phyloP scores from a whole-genome alignment of 2,888 invertebrate species.

The Anoplius nigerrimus region DNA sequence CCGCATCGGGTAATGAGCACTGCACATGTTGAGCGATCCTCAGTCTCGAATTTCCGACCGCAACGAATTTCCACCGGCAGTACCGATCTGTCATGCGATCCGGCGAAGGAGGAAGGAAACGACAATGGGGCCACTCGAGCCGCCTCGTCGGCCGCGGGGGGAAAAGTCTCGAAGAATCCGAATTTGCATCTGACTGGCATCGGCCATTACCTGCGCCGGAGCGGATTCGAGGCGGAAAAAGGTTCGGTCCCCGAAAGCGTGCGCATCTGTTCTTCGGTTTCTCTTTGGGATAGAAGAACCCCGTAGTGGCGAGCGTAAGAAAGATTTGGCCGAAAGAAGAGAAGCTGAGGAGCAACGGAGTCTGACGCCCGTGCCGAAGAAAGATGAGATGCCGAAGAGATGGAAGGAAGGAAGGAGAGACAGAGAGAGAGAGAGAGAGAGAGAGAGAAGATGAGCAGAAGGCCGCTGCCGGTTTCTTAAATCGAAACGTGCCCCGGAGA shows the following conservation, averaged over 20 bases:
- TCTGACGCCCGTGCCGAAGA: background rate
- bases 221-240: background rate
- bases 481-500: slow-evolving; percentile 1
- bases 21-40: too few species aligned
- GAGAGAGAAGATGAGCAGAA: slow-evolving; percentile 20
- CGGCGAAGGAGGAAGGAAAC: slow-evolving; percentile 29
- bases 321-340: slow-evolving; percentile 28
- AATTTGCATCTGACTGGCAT: slow-evolving; percentile 55
- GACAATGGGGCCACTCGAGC: too few species aligned
- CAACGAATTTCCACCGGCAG: background rate
- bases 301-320: background rate
- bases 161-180: slow-evolving; percentile 31
- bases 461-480: slow-evolving; percentile 4
- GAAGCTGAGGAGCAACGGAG: slow-evolving; percentile 29
- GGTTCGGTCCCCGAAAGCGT: slow-evolving; percentile 34
- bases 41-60: too few species aligned
- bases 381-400: slow-evolving; percentile 1
- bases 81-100: too few species aligned
- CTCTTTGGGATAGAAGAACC: slow-evolving; percentile 43
- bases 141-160: background rate
- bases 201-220: slow-evolving; percentile 35
- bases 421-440: slow-evolving; percentile 33
- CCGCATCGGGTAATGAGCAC: too few species aligned
- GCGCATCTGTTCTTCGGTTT: slow-evolving; percentile 60
- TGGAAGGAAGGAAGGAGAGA: too few species aligned